phyloP scores from a whole-genome alignment of 2,797 vertebrate species.

The Carapus acus region DNA sequence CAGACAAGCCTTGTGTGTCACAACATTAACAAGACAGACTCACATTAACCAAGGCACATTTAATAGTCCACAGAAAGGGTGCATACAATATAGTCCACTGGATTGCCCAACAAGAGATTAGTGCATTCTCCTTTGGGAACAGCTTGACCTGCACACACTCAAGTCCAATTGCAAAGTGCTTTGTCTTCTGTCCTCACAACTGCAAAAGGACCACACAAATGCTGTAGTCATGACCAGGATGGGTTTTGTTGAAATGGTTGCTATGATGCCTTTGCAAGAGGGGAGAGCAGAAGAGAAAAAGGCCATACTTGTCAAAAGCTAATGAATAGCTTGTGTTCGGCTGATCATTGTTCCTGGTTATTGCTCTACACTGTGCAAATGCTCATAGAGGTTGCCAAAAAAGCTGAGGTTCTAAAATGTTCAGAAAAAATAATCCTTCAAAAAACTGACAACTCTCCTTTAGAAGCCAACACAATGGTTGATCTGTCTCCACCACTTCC shows the following conservation, averaged over 20 bases:
- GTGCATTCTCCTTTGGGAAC: slow-evolving; percentile 41
- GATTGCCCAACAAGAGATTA: slow-evolving; percentile 47
- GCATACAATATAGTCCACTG: slow-evolving; percentile 46
- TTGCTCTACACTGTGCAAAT: slow-evolving; percentile 19
- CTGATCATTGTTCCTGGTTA: slow-evolving; percentile 27
- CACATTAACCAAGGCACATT: slow-evolving; percentile 31
- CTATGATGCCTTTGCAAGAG: slow-evolving; percentile 48
- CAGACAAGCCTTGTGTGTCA: slow-evolving; percentile 43
- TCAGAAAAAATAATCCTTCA: too few relatives aligned
- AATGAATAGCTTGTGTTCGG: slow-evolving; percentile 41
- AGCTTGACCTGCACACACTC: slow-evolving; percentile 41
- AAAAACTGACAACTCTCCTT: too few relatives aligned
- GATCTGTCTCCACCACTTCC: too few relatives aligned
- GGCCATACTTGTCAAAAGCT: slow-evolving; percentile 41
- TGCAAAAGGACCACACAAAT: slow-evolving; percentile 61
- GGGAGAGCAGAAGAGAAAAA: slow-evolving; percentile 30
- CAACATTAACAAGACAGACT: slow-evolving; percentile 39
- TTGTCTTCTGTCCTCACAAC: slow-evolving; percentile 52
- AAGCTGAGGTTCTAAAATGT: slow-evolving; percentile 10
- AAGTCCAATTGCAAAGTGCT: slow-evolving; percentile 39
- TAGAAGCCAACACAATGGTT: too few relatives aligned
- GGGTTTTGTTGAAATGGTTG: slow-evolving; percentile 59
- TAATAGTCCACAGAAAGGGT: slow-evolving; percentile 43
- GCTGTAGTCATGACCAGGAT: slow-evolving; percentile 31
- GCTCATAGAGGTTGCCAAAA: slow-evolving; percentile 25